A percentile compares a stretch with the other conserved stretches of the same genome.
Conservation (phyloP, 1,140 invertebrate genomes). For the Halyomorpha halys region DNA sequence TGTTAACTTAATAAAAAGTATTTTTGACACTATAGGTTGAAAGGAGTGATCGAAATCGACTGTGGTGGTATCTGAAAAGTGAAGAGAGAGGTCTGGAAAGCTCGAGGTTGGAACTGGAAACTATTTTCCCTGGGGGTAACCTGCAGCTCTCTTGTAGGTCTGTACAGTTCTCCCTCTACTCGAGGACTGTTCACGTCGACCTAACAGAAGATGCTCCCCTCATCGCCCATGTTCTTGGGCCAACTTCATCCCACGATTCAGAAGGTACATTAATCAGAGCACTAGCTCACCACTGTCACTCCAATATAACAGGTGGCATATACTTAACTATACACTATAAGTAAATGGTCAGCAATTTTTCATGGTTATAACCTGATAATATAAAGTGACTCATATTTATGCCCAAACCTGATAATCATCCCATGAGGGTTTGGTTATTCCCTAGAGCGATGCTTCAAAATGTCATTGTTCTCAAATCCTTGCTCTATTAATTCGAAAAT, state of each 20-base stretch:
- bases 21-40: conserved; percentile 2
- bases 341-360: too few species aligned
- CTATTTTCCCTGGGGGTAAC: conserved; percentile 31
- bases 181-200: conserved; percentile 34
- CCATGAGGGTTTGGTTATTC: too few species aligned
- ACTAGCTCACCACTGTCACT: too few species aligned
- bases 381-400: too few species aligned
- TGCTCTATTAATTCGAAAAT: too few species aligned
- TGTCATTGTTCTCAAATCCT: too few species aligned
- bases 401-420: too few species aligned
- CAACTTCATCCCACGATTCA: conserved; percentile 19
- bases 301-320: too few species aligned
- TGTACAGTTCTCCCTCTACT: conserved; percentile 38
- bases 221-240: conserved; percentile 39
- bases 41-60: background rate
- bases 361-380: too few species aligned
- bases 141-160: conserved; percentile 39
- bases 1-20: too few species aligned
- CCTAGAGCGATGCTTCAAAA: too few species aligned
- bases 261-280: background rate
- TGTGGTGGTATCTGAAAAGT: conserved; percentile 16
- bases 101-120: conserved; percentile 16
- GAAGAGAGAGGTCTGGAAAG: conserved; percentile 8
- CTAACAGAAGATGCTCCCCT: conserved; percentile 39
- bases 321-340: too few species aligned